Base-by-base conservation (phyloP, 2,888 invertebrate species). In the Drosophila paramelanica region DNA sequence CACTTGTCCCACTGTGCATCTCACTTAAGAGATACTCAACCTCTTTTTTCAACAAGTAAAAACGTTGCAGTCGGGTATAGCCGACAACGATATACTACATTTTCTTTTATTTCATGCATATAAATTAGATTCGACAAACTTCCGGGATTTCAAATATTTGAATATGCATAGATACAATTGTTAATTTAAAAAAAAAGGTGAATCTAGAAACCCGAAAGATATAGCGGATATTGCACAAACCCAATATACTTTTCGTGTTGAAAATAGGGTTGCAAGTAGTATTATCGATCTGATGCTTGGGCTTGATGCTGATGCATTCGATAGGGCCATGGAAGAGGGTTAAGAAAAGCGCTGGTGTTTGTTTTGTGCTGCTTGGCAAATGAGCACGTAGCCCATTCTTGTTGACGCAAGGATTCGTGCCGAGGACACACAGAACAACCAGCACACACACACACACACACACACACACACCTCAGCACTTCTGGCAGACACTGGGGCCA, bases 311-410 rank as follows among this genome's bases (percentile, higher is more conserved):
- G 31, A 31, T 31, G 31, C 31, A 31, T 8, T 31, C 10, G 31
- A 31, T 31, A 31, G 10, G 31, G 3, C 31, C 10, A 10, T 31
- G 31, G 31, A 31, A 10, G 31, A 10, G 31, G 31, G 10, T 31
- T 10, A 31, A 10, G 10, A 31, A 31, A 3, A 31, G 36, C 36
- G 5, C 36, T 39, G 64, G 27, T 50, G 58, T 45, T 23, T 45
- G 49, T 41, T 55, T 27, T 5, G n/a, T 60, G 39, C 20, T n/a
- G 51, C 8, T 51, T 65, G 61, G 46, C 55, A 43, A 51, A 66
- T 49, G 43, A 58, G 71, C 74, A 76, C 61, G 71, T 74, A 70
- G 42, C 50, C 57, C 62, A 53, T 49, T 75, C 60, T 75, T 60
- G 33, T 17, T 38, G 36, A 46, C 46, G 39, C 57, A 73, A 60